These are phyloP conservation scores for Conopomorpha cramerella DNA, from an alignment of 1,140 invertebrate genomes.

Conservation along the genomic window DNA sequence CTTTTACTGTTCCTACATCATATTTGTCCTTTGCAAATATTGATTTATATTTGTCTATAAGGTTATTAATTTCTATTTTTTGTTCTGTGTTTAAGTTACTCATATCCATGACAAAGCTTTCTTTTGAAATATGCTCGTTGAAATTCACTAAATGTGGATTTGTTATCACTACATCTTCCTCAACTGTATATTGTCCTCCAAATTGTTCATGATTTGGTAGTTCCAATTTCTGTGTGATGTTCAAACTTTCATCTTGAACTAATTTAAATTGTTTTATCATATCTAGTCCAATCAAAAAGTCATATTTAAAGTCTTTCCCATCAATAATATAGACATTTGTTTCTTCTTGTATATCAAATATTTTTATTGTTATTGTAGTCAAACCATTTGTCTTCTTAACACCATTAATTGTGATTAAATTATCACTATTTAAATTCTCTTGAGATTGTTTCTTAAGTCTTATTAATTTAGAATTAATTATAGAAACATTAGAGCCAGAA, in stretches of 20 bases:
- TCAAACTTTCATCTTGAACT: conserved; percentile 10
- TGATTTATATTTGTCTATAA: no score
- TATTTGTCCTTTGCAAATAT: conserved; percentile 1
- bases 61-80: conserved; percentile 18
- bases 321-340: conserved; percentile 12
- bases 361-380: conserved; percentile 9
- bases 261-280: conserved; percentile 11
- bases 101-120: conserved; percentile 10
- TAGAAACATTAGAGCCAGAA: conserved; percentile 10
- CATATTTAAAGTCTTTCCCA: no score
- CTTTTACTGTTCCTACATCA: conserved; percentile 10
- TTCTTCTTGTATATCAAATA: conserved; percentile 11
- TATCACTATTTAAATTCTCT: conserved; percentile 3
- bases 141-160: not conserved
- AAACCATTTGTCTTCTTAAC: conserved; percentile 10
- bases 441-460: conserved; percentile 6
- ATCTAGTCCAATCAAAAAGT: conserved; percentile 9
- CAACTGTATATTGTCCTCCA: conserved; percentile 25
- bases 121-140: no score
- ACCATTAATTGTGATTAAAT: conserved; percentile 16
- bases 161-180: conserved; percentile 11
- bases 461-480: conserved; percentile 16
- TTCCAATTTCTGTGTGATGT: conserved; percentile 8
- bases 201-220: conserved; percentile 7
- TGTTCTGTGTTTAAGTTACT: conserved; percentile 19